Percentiles rank a stretch among this genome's conserved stretches.
Evolutionary conservation across 2,797 vertebrate species (phyloP).

Genomic region (Emys orbicularis): DNA sequence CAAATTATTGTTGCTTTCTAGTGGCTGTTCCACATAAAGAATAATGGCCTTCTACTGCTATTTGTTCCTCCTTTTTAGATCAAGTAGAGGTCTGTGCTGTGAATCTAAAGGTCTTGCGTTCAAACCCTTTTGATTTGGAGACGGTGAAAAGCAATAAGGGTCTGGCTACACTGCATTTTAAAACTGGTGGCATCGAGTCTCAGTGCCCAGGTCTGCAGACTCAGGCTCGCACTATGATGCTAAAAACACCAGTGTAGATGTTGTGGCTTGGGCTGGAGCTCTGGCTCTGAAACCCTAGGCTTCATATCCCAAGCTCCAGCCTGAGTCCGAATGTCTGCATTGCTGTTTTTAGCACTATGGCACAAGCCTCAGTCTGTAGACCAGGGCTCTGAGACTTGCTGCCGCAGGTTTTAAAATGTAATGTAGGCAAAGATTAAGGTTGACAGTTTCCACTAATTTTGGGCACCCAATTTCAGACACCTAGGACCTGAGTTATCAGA

Average conservation of each 20-base stretch:
- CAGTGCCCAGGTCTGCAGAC: background rate
- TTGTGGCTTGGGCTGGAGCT: background rate
- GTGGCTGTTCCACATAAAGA: background rate
- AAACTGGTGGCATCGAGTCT: background rate
- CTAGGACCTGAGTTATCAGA: background rate
- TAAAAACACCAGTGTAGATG: background rate
- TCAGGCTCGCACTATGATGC: background rate
- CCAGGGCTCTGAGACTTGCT: background rate
- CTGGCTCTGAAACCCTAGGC: background rate
- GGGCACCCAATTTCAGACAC: background rate
- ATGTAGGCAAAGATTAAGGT: background rate
- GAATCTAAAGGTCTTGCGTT: background rate
- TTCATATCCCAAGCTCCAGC: background rate
- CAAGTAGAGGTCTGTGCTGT: background rate
- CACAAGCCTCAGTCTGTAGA: background rate
- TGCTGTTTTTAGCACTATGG: background rate
- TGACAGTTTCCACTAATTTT: background rate
- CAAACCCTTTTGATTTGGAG: background rate
- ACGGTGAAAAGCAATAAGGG: background rate
- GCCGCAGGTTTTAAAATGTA: background rate
- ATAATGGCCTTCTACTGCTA: background rate
- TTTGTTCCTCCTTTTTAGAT: background rate
- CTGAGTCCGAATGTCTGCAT: background rate
- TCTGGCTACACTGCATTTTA: background rate
- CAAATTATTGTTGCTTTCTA: conserved; percentile 6